phyloP scores from a whole-genome alignment of 2,888 invertebrate genomes.

The Troides oblongomaculatus region DNA sequence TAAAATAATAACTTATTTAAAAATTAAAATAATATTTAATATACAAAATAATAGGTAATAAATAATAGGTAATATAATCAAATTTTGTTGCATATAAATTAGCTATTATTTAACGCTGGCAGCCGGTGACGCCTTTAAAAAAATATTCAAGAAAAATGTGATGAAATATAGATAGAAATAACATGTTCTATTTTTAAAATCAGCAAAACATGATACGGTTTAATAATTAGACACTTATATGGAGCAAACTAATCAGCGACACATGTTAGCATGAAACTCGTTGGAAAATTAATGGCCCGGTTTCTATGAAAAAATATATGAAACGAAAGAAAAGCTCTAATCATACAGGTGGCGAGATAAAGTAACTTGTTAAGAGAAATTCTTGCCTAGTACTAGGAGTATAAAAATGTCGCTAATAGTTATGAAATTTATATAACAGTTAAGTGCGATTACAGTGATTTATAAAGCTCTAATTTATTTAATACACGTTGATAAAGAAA shows the following conservation, averaged over 20 bases:
- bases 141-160: conserved; percentile 1
- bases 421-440: too few relatives aligned
- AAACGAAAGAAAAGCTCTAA: conserved; percentile 15
- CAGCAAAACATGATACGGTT: not conserved
- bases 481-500: too few relatives aligned
- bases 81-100: too few relatives aligned
- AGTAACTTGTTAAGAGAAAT: conserved; percentile 20
- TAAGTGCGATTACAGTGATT: too few relatives aligned
- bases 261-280: conserved; percentile 15
- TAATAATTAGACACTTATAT: conserved; percentile 17
- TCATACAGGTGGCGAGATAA: not conserved
- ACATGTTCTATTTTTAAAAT: not conserved
- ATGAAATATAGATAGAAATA: not conserved
- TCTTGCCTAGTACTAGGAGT: not conserved
- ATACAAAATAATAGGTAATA: too few relatives aligned
- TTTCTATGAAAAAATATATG: conserved; percentile 7
- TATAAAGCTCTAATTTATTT: too few relatives aligned
- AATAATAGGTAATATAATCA: too few relatives aligned
- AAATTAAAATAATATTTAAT: too few relatives aligned
- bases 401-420: not conserved
- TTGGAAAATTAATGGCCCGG: conserved; percentile 8
- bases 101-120: not conserved
- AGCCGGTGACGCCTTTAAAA: not conserved
- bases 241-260: conserved; percentile 11
- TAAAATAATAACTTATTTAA: too few relatives aligned